Percentiles rank a stretch among this genome's conserved stretches.
phyloP scores from a whole-genome alignment of 1,140 invertebrate genomes.

The Drosophila murphyi region DNA sequence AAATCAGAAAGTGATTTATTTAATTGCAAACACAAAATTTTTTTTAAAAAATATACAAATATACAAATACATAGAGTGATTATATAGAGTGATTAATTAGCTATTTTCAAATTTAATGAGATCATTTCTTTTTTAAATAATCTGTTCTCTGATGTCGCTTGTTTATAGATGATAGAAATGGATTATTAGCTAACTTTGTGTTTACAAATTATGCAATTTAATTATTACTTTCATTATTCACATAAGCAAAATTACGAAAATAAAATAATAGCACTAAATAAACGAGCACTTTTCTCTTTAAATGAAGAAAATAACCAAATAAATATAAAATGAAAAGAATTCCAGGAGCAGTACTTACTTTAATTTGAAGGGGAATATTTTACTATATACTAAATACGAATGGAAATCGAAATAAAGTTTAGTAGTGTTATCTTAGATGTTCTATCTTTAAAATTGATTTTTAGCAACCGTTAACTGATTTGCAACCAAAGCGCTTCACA shows the following conservation, averaged over 20 bases:
- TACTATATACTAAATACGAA: too few relatives aligned
- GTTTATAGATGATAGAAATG: constrained; percentile 1
- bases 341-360: too few relatives aligned
- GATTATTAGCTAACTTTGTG: background rate
- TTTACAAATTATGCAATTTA: background rate
- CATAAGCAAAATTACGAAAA: too few relatives aligned
- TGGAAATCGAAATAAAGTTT: too few relatives aligned
- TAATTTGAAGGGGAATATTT: too few relatives aligned
- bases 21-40: background rate
- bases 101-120: constrained; percentile 47
- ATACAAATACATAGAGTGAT: background rate
- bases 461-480: constrained; percentile 6
- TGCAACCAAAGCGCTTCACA: constrained; percentile 5
- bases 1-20: constrained; percentile 9
- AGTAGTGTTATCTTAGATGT: too few relatives aligned
- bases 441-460: constrained; percentile 7
- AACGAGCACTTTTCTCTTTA: too few relatives aligned
- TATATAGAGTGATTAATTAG: constrained; percentile 35
- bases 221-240: background rate
- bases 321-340: too few relatives aligned
- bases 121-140: constrained; percentile 45
- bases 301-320: too few relatives aligned
- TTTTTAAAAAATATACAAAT: constrained; percentile 18
- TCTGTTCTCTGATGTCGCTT: background rate
- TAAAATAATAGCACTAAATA: too few relatives aligned